phyloP scores from a whole-genome alignment of 2,797 vertebrate species.

The Lithobates pipiens region DNA sequence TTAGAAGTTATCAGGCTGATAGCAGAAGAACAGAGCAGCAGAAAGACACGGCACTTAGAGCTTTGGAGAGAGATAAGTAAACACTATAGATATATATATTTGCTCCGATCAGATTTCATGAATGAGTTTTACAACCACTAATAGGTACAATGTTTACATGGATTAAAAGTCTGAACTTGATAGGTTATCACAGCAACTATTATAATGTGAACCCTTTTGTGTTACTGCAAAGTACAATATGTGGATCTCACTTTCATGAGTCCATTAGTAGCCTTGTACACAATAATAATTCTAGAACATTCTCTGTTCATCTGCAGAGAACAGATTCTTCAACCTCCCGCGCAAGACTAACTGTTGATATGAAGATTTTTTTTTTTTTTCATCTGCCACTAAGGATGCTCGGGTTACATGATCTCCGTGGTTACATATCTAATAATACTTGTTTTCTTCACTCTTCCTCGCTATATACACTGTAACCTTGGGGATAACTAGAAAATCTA shows the following conservation, averaged over 20 bases:
- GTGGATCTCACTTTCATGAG: not conserved
- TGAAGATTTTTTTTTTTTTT: slow-evolving; percentile 44
- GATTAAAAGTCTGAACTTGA: not conserved
- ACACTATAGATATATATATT: no score
- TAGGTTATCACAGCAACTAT: not conserved
- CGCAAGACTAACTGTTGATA: slow-evolving; percentile 49
- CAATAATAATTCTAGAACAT: slow-evolving; percentile 26
- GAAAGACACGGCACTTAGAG: no score
- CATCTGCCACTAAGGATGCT: slow-evolving; percentile 48
- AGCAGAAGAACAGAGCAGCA: no score
- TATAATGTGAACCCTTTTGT: not conserved
- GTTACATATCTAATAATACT: slow-evolving; percentile 62
- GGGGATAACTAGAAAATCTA: slow-evolving; percentile 53
- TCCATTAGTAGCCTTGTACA: not conserved
- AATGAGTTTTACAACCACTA: no score
- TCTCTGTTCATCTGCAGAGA: not conserved
- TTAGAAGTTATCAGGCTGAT: no score
- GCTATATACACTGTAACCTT: slow-evolving; percentile 40
- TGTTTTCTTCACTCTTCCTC: slow-evolving; percentile 46
- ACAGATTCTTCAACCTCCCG: slow-evolving; percentile 2
- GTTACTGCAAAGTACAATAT: not conserved
- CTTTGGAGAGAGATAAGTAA: no score
- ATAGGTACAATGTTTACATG: not conserved
- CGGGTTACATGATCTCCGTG: slow-evolving; percentile 54
- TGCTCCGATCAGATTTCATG: no score